Percentiles rank a stretch among this genome's conserved stretches.
Evolutionary conservation across 1,140 invertebrate species (phyloP).

Genomic region (Papilio machaon): DNA sequence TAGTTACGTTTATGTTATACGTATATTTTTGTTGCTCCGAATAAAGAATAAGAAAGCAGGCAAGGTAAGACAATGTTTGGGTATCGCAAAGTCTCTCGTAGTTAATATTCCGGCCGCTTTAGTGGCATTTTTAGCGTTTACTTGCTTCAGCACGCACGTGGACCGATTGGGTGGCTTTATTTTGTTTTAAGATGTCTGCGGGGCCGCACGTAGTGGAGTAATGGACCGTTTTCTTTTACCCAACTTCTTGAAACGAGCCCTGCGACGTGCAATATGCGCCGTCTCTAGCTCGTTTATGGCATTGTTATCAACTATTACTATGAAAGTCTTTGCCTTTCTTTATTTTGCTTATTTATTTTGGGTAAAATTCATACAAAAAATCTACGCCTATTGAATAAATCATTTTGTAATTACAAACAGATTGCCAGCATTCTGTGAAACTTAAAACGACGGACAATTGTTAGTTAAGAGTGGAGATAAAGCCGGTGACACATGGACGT

Average conservation of each 20-base stretch:
- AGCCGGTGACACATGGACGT: conserved; percentile 27
- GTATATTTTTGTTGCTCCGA: background rate
- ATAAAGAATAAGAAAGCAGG: background rate
- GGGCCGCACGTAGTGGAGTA: conserved; percentile 35
- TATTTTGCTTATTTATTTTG: background rate
- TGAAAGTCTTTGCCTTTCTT: background rate
- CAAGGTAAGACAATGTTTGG: background rate
- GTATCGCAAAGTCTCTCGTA: conserved; percentile 17
- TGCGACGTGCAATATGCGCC: conserved; percentile 37
- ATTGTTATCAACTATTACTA: conserved; percentile 37
- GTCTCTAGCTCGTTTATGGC: conserved; percentile 35
- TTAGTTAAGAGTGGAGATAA: conserved; percentile 4
- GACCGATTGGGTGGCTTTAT: conserved; percentile 31
- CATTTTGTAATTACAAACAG: background rate
- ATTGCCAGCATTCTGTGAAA: background rate
- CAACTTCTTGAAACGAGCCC: conserved; percentile 28
- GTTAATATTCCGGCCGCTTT: conserved; percentile 33
- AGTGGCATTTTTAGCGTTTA: conserved; percentile 37
- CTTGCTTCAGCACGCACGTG: conserved; percentile 34
- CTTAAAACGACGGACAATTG: background rate
- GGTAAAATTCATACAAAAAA: background rate
- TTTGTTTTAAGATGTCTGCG: conserved; percentile 34
- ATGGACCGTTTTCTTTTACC: conserved; percentile 37
- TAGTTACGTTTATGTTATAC: background rate
- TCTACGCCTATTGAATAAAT: background rate